phyloP scores from a whole-genome alignment of 1,140 invertebrate genomes.

The Macrobrachium nipponense region DNA sequence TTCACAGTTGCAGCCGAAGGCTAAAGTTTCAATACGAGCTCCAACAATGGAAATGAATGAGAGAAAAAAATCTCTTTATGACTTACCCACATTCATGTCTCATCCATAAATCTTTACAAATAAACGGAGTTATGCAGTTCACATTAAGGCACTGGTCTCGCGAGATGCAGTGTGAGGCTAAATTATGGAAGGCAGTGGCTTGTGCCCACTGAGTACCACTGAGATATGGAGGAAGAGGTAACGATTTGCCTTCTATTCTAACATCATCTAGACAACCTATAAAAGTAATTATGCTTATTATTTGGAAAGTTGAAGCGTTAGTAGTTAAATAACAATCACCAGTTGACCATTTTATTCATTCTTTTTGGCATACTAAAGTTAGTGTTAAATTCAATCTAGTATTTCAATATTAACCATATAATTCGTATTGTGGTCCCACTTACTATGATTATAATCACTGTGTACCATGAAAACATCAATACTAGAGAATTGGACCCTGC shows the following conservation, averaged over 20 bases:
- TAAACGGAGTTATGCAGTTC: constrained; percentile 91
- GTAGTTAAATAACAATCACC: too few species aligned
- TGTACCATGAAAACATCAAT: constrained; percentile 93
- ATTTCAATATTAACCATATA: too few species aligned
- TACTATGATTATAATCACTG: constrained; percentile 93
- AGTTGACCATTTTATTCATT: too few species aligned
- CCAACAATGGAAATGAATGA: too few species aligned
- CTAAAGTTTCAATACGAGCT: too few species aligned
- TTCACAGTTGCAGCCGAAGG: too few species aligned
- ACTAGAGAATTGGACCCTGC: constrained; percentile 94
- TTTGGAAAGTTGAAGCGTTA: too few species aligned
- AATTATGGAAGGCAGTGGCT: constrained; percentile 89
- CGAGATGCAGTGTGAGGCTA: constrained; percentile 90
- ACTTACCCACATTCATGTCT: constrained; percentile 97
- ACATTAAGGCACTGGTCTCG: constrained; percentile 94
- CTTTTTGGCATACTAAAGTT: too few species aligned
- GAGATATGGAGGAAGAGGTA: constrained; percentile 91
- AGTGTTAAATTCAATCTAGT: too few species aligned
- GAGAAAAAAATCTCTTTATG: constrained; percentile 25
- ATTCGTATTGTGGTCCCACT: constrained; percentile 43
- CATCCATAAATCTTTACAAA: constrained; percentile 96
- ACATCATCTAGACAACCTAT: constrained; percentile 86
- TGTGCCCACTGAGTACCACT: constrained; percentile 95
- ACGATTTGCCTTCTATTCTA: constrained; percentile 90
- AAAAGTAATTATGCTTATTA: not conserved